These are phyloP conservation scores for Clarias gariepinus DNA, from an alignment of 2,113 vertebrate genomes.

Conservation along the genomic window DNA sequence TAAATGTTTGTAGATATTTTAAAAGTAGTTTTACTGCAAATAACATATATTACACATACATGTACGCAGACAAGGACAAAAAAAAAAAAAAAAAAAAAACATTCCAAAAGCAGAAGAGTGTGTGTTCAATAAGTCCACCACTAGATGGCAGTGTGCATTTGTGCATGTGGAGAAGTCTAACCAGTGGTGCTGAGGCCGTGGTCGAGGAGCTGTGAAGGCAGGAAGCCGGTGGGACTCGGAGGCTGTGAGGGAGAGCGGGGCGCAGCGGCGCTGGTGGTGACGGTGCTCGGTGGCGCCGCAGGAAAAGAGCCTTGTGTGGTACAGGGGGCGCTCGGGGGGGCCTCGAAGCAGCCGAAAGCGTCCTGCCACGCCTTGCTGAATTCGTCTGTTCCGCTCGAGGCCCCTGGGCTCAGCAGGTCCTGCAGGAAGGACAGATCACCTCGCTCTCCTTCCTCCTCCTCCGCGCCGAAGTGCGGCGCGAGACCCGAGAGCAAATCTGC, in stretches of 20 bases:
- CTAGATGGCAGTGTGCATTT: slow-evolving; percentile 25
- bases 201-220: slow-evolving; percentile 85
- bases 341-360: slow-evolving; percentile 66
- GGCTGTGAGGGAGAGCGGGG: slow-evolving; percentile 58
- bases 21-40: background rate
- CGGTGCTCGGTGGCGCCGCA: background rate
- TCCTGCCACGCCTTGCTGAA: slow-evolving; percentile 72
- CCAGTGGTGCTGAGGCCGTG: slow-evolving; percentile 77
- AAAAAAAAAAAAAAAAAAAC: background rate
- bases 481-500: slow-evolving; percentile 35
- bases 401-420: slow-evolving; percentile 71
- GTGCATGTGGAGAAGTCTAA: slow-evolving; percentile 30
- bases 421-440: slow-evolving; percentile 80
- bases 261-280: background rate
- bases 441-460: slow-evolving; percentile 72
- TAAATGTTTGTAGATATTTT: background rate
- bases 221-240: slow-evolving; percentile 72
- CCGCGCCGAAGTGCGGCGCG: slow-evolving; percentile 58
- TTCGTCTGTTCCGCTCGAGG: slow-evolving; percentile 61
- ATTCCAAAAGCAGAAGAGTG: background rate
- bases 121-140: slow-evolving; percentile 1
- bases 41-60: background rate
- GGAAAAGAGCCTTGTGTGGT: background rate
- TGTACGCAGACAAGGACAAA: background rate
- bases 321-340: slow-evolving; percentile 39